Evolutionary conservation across 2,797 vertebrate genomes (phyloP), one percentile per base, ranked within the genome.

Genomic region (Percopsis omiscomaycus): DNA sequence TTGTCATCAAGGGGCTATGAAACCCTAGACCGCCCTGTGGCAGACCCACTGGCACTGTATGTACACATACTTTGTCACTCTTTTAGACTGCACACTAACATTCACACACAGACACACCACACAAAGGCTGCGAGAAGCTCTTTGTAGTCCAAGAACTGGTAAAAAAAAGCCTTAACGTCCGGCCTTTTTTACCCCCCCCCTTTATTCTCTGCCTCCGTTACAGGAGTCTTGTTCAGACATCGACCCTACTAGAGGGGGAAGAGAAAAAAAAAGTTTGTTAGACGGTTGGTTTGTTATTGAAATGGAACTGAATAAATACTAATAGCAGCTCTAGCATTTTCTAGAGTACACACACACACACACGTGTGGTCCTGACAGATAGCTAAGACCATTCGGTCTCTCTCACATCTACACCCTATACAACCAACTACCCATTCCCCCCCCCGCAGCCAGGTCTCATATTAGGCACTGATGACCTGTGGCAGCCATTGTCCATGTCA

Each of bases 1-100:
- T 89, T 83, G 84, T 90, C 89, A 91, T 92, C 87, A 85, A 37
- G 52, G 45, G 62, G 52, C 82, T 74, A 48, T 79, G 86, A 87
- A 91, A 91, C 79, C 68, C 30, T 78, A 91, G 82, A 37, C 15
- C 59, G 12, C 42, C 62, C 50, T 72, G 32, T 65, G 72, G 75
- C 73, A 68, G 66, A 61, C 55, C 69, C 64, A 66, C 49, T 73
- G 64, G 59, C 70, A 60, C 1, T 1, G 45, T 48, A 16, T 52
- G 37, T 62, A 16, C 53, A 55, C 51, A 44, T 45, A 12, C 55
- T 42, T 50, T 22, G 44, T 48, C 47, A 69, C 52, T 62, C n/a
- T 66, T 12, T 55, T 16, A 14, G 28, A 16, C 45, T 64, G 28
- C 30, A 45, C 16, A 44, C 16, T 9, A 50, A 13, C 61, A 47